These are phyloP conservation scores for Enhydra lutris DNA, from an alignment of 2,113 vertebrate genomes.

Conservation along the genomic window DNA sequence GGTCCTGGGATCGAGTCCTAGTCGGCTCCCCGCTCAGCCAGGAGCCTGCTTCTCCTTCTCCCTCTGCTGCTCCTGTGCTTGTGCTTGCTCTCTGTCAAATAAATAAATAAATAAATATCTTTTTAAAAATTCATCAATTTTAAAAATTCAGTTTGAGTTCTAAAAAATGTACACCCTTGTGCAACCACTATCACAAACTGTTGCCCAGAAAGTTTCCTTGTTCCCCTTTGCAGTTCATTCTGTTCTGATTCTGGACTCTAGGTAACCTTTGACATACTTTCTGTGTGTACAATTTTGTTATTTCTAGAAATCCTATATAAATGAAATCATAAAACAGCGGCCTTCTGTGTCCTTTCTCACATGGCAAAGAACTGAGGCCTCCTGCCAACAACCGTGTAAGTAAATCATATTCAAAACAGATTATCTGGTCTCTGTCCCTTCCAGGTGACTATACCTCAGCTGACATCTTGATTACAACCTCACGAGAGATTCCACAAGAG, in stretches of 20 bases:
- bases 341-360: not conserved
- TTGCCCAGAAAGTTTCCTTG: not conserved
- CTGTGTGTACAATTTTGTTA: not conserved
- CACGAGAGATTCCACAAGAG: not conserved
- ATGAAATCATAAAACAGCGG: not conserved
- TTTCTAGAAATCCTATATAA: slow-evolving; percentile 33
- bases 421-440: not conserved
- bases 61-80: not conserved
- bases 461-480: not conserved
- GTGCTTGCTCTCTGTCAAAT: not conserved
- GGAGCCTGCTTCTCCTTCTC: not conserved
- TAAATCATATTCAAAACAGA: not conserved
- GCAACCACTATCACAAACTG: not conserved
- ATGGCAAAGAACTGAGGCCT: not conserved
- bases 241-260: not conserved
- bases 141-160: not conserved
- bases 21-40: not conserved
- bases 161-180: not conserved
- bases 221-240: not conserved
- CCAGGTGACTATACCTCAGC: not conserved
- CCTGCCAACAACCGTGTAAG: not conserved
- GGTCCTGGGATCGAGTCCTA: not conserved
- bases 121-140: not conserved
- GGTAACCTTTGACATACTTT: not conserved
- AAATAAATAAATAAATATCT: not conserved